A percentile compares a stretch with the other conserved stretches of the same genome.
These are phyloP conservation scores for Caloenas nicobarica DNA, from an alignment of 2,113 vertebrate species.

Conservation along the genomic window DNA sequence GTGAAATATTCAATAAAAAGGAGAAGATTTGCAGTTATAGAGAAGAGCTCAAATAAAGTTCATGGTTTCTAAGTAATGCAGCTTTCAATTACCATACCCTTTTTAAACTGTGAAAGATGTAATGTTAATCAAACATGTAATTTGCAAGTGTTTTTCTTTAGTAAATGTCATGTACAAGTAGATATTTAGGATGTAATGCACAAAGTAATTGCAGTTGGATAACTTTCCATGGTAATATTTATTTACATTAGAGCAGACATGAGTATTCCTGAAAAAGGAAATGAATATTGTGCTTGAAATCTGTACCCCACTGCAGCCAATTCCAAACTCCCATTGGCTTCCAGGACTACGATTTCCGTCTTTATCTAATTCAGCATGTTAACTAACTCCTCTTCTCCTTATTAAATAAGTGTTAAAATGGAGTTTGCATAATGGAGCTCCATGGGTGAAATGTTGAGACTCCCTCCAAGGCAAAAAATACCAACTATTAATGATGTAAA, in stretches of 20 bases:
- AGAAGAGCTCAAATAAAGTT: conserved; percentile 75
- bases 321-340: neutral
- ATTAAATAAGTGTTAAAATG: neutral
- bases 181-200: conserved; percentile 74
- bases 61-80: conserved; percentile 73
- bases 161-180: conserved; percentile 82
- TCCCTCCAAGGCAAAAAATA: neutral
- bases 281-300: conserved; percentile 22
- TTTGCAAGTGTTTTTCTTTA: conserved; percentile 83
- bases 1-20: conserved; percentile 67
- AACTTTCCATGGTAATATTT: conserved; percentile 38
- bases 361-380: neutral
- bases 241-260: conserved; percentile 12
- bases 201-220: conserved; percentile 67
- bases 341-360: neutral
- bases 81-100: conserved; percentile 78
- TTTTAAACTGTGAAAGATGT: conserved; percentile 79
- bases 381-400: neutral
- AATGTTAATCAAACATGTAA: conserved; percentile 84
- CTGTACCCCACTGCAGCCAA: neutral
- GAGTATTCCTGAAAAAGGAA: conserved; percentile 16
- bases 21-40: conserved; percentile 58
- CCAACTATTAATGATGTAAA: neutral
- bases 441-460: neutral
- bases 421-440: neutral